Conservation (phyloP, 2,113 vertebrate species). For the Terrapene triunguis region DNA sequence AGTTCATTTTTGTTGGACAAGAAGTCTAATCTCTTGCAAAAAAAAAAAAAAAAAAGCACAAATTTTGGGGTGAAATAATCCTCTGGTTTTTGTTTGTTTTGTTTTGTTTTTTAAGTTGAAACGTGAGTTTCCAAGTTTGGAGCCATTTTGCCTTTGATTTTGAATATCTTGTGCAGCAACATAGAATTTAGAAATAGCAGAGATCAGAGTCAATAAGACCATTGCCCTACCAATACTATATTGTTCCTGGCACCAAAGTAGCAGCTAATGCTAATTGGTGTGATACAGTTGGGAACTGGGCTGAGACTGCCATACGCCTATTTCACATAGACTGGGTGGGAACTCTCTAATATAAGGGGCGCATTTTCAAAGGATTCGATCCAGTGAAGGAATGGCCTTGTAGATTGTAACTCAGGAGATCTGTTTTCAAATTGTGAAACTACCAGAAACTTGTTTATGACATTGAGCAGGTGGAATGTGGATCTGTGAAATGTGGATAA, state of each 20-base stretch:
- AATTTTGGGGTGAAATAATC: not conserved
- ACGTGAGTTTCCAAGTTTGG: constrained; percentile 1
- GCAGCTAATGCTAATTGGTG: constrained; percentile 61
- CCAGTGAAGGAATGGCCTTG: constrained; percentile 9
- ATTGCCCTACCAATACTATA: constrained; percentile 62
- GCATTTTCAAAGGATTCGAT: constrained; percentile 18
- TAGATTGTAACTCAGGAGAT: not conserved
- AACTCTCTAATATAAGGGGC: not conserved
- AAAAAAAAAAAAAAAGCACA: not conserved
- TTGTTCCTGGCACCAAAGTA: constrained; percentile 72
- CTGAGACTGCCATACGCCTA: constrained; percentile 24
- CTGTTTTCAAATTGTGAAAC: not conserved
- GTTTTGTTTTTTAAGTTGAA: fast-evolving
- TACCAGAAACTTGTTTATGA: not conserved
- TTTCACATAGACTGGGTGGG: not conserved
- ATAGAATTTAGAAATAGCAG: constrained; percentile 38
- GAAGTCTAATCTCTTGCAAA: not conserved
- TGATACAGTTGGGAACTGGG: constrained; percentile 57
- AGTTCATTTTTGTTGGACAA: constrained; percentile 10
- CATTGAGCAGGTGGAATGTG: not conserved
- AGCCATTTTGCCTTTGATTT: not conserved
- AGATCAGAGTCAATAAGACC: constrained; percentile 54
- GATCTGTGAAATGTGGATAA: not conserved
- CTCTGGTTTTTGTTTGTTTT: not conserved
- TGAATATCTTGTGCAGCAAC: constrained; percentile 29